Evolutionary conservation across 1,140 invertebrate species (phyloP).

Genomic region (Heterodera carotae): DNA sequence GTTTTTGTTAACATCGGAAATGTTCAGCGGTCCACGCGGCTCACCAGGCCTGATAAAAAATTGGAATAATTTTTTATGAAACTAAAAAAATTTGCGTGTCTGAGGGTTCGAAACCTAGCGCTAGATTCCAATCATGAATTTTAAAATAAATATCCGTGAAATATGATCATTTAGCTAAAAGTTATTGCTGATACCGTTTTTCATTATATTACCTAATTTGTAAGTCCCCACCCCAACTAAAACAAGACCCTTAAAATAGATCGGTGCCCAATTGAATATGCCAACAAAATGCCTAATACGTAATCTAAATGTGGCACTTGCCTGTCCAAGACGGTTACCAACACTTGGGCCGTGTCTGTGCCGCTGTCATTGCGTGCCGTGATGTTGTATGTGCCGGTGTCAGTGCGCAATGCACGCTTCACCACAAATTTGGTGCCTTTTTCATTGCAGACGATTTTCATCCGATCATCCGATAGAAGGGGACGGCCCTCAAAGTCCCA

Average conservation of each 20-base stretch:
- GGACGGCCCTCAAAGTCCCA: conserved; percentile 83
- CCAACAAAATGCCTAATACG: not conserved
- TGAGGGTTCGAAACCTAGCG: too few species aligned
- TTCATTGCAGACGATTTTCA: conserved; percentile 80
- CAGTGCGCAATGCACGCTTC: conserved; percentile 82
- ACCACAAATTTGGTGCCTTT: conserved; percentile 84
- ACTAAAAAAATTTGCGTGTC: not conserved
- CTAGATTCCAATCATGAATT: too few species aligned
- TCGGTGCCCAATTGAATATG: too few species aligned
- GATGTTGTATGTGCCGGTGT: conserved; percentile 85
- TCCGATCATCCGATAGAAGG: conserved; percentile 78
- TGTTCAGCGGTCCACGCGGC: conserved; percentile 68
- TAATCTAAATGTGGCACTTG: not conserved
- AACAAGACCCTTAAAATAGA: too few species aligned
- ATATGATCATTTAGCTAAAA: too few species aligned
- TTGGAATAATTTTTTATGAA: too few species aligned
- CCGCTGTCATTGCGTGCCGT: conserved; percentile 89
- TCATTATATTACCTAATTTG: too few species aligned
- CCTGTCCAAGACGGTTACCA: conserved; percentile 77
- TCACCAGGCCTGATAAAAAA: conserved; percentile 60
- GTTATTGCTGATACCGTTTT: too few species aligned
- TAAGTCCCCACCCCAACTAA: too few species aligned
- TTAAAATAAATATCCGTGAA: too few species aligned
- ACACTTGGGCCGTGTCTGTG: conserved; percentile 79
- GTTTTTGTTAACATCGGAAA: conserved; percentile 68